A percentile compares a stretch with the other conserved stretches of the same genome.
Conservation (phyloP, 2,888 invertebrate genomes). For the Trichogramma dendrolimi region DNA sequence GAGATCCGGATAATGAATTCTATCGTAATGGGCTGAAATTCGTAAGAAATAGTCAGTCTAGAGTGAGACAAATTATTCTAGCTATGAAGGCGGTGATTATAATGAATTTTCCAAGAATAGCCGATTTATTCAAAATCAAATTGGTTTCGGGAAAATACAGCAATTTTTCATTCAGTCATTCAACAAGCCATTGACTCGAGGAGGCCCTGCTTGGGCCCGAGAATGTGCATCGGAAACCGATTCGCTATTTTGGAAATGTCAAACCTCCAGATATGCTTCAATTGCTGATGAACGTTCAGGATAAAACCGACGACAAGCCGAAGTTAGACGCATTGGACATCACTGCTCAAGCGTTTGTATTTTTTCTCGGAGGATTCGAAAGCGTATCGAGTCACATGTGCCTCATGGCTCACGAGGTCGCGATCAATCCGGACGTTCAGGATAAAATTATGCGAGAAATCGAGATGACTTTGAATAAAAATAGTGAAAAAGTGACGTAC, state of each 20-base stretch:
- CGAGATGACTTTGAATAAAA: constrained; percentile 35
- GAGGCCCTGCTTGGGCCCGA: constrained; percentile 39
- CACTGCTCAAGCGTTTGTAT: constrained; percentile 39
- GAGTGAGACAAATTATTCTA: too few species aligned
- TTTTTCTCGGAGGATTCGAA: constrained; percentile 40
- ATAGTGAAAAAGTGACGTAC: constrained; percentile 47
- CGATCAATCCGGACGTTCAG: constrained; percentile 35
- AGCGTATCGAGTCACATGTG: constrained; percentile 35
- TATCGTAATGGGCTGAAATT: too few species aligned
- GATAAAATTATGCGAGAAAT: constrained; percentile 40
- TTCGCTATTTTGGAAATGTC: constrained; percentile 47
- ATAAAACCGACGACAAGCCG: constrained; percentile 14
- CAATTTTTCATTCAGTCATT: too few species aligned
- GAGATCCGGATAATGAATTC: too few species aligned
- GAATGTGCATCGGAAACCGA: constrained; percentile 43
- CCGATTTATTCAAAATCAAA: too few species aligned
- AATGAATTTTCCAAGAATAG: too few species aligned
- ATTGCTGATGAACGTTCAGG: constrained; percentile 54
- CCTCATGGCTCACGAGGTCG: constrained; percentile 34
- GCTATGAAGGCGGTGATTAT: too few species aligned
- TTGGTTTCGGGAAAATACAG: too few species aligned
- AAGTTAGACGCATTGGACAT: constrained; percentile 47
- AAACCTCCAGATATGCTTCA: constrained; percentile 60
- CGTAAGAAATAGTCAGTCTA: too few species aligned
- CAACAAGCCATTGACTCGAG: too few species aligned